Conservation (phyloP, 1,140 invertebrate species). For the Cepaea nemoralis region DNA sequence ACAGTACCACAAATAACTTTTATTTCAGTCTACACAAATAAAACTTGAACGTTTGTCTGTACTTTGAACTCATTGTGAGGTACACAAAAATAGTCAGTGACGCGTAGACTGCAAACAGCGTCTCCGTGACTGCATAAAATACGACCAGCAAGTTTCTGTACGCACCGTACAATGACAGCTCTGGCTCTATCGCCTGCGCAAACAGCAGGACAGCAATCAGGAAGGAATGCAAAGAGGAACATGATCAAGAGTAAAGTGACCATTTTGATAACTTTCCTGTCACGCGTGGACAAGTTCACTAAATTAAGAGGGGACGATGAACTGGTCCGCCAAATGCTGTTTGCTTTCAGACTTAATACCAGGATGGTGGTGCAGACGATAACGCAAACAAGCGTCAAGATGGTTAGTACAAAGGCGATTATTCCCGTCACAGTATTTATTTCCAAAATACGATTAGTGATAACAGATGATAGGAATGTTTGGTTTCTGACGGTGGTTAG, state of each 20-base stretch:
- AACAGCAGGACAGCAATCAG: not conserved
- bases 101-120: no score
- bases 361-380: not conserved
- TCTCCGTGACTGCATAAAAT: not conserved
- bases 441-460: no score
- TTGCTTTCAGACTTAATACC: not conserved
- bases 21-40: no score
- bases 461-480: no score
- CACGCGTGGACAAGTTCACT: not conserved
- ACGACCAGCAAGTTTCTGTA: not conserved
- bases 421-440: not conserved
- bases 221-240: not conserved
- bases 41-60: no score
- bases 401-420: not conserved
- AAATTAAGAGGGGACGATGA: not conserved
- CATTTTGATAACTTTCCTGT: conserved; percentile 11
- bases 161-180: not conserved
- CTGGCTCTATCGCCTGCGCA: not conserved
- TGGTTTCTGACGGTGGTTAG: no score
- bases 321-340: not conserved
- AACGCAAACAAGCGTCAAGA: not conserved
- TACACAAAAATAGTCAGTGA: no score
- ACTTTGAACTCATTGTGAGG: no score
- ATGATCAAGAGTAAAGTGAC: not conserved
- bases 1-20: no score